Evolutionary conservation across 2,113 vertebrate species (phyloP).

Genomic region (Dipodomys stephensi): DNA sequence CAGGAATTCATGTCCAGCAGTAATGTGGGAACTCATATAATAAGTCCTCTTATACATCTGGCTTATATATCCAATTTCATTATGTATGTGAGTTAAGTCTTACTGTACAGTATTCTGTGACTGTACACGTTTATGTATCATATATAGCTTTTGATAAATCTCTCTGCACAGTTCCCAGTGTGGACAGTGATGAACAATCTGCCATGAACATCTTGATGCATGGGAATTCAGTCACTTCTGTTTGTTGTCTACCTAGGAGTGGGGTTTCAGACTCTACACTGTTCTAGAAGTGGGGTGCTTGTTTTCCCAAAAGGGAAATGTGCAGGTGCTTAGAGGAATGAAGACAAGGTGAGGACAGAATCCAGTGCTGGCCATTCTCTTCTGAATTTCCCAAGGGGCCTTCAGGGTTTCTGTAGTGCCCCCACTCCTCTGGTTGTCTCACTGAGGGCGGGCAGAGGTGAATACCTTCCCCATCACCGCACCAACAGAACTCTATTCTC

Average conservation of each 20-base stretch:
- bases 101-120: neutral
- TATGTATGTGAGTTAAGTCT: neutral
- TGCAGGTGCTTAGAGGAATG: neutral
- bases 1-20: neutral
- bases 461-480: neutral
- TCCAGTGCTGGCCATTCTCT: neutral
- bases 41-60: neutral
- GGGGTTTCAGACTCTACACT: neutral
- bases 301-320: conserved; percentile 1
- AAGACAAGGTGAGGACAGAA: neutral
- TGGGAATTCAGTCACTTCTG: neutral
- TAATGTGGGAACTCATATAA: neutral
- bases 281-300: neutral
- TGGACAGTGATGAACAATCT: neutral
- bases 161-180: neutral
- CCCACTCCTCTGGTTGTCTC: neutral
- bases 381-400: neutral
- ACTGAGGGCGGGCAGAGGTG: neutral
- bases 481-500: neutral
- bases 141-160: neutral
- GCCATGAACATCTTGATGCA: neutral
- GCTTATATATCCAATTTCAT: neutral
- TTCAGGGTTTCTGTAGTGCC: neutral
- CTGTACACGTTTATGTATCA: neutral
- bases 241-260: neutral